Evolutionary conservation across 2,113 vertebrate species (phyloP).

Genomic region (Eolophus roseicapilla): DNA sequence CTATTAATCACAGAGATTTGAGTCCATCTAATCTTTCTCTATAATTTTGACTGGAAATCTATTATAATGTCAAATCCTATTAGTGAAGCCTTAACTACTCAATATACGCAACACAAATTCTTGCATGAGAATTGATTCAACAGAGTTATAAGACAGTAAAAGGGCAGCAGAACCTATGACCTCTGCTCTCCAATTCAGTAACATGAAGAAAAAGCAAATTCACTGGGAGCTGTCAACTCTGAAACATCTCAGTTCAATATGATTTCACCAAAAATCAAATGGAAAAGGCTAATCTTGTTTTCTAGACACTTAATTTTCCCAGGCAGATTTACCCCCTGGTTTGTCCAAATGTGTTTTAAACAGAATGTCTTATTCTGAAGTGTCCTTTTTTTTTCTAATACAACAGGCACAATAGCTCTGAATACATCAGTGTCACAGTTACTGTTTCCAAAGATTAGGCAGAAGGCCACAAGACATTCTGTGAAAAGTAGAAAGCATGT

Average conservation of each 20-base stretch:
- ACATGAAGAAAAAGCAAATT: constrained; percentile 67
- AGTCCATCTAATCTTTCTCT: constrained; percentile 30
- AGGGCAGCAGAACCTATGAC: constrained; percentile 33
- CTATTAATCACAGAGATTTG: constrained; percentile 56
- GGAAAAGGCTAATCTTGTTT: constrained; percentile 69
- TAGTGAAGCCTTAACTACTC: constrained; percentile 43
- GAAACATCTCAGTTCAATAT: constrained; percentile 62
- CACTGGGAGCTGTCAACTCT: constrained; percentile 47
- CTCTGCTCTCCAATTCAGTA: constrained; percentile 58
- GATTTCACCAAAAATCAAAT: constrained; percentile 66
- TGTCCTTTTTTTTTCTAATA: neutral
- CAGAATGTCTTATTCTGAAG: constrained; percentile 55
- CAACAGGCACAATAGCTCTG: constrained; percentile 20
- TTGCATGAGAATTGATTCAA: constrained; percentile 66
- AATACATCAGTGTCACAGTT: constrained; percentile 44
- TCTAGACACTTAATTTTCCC: constrained; percentile 72
- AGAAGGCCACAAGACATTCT: neutral
- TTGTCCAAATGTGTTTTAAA: constrained; percentile 51
- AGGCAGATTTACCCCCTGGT: constrained; percentile 47
- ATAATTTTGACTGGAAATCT: constrained; percentile 61
- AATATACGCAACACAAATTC: constrained; percentile 58
- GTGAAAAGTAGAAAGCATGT: neutral
- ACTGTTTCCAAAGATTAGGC: constrained; percentile 21
- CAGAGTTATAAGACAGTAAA: constrained; percentile 71
- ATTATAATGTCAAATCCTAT: constrained; percentile 51